These are phyloP conservation scores for Oopsacas minuta DNA, from an alignment of 37 sponge, comb jelly and placozoan species.

Conservation along the genomic window DNA sequence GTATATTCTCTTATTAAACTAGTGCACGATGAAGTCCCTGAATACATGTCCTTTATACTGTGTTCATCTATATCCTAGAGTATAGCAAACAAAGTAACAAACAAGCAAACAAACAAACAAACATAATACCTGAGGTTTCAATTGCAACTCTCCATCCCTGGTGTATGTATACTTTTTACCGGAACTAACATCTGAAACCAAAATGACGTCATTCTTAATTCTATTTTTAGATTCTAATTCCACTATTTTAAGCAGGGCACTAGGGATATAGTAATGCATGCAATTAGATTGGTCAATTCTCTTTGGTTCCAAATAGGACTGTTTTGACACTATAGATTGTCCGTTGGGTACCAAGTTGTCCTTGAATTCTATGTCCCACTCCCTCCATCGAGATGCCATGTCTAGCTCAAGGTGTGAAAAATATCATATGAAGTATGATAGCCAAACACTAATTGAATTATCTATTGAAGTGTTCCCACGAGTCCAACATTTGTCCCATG, in stretches of 20 bases:
- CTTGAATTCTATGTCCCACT: not conserved
- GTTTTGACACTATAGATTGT: not conserved
- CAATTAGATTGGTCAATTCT: not conserved
- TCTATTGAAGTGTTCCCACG: too few species aligned
- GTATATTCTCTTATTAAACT: not conserved
- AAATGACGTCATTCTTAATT: not conserved
- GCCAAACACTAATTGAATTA: too few species aligned
- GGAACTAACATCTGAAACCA: not conserved
- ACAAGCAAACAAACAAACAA: not conserved
- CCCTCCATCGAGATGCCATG: not conserved
- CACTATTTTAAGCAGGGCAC: not conserved
- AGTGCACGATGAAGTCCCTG: not conserved
- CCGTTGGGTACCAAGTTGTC: not conserved
- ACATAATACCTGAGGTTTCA: not conserved
- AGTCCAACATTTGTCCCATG: too few species aligned
- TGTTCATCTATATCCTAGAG: not conserved
- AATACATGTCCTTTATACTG: too few species aligned
- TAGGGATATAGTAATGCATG: not conserved
- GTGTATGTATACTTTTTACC: not conserved
- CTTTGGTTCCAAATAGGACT: not conserved
- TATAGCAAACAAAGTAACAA: not conserved
- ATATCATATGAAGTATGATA: too few species aligned
- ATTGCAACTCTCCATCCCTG: not conserved
- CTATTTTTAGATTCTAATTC: not conserved
- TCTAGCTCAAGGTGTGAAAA: not conserved